Percentiles rank a stretch among this genome's conserved stretches.
Conservation (phyloP, 2,797 vertebrate genomes). For the Gallirallus australis region DNA sequence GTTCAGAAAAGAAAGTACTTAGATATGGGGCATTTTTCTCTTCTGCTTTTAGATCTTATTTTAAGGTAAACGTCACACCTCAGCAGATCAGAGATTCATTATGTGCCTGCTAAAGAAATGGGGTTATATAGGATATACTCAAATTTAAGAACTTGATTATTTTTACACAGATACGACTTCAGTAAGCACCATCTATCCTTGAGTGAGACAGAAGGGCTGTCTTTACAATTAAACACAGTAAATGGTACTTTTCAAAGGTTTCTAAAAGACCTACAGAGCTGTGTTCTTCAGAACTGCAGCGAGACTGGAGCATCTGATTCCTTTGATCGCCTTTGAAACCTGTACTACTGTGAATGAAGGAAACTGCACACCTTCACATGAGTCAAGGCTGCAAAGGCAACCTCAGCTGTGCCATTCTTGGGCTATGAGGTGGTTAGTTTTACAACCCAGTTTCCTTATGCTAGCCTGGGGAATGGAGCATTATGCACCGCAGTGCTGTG, state of each 20-base stretch:
- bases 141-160: conserved; percentile 24
- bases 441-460: not conserved
- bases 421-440: conserved; percentile 3
- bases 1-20: not conserved
- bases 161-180: not conserved
- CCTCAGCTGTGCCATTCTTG: not conserved
- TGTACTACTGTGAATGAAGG: not conserved
- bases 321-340: not conserved
- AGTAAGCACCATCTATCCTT: not conserved
- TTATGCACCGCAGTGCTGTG: conserved; percentile 10
- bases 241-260: not conserved
- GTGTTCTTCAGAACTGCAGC: not conserved
- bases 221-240: not conserved
- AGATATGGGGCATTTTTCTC: not conserved
- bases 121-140: not conserved
- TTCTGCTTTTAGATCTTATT: not conserved
- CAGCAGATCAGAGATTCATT: not conserved
- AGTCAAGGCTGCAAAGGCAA: conserved; percentile 3
- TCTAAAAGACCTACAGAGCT: not conserved
- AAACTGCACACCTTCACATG: not conserved
- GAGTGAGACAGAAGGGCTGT: not conserved
- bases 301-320: not conserved
- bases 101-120: not conserved
- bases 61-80: not conserved
- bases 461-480: not conserved